A percentile compares a stretch with the other conserved stretches of the same genome.
phyloP scores from a whole-genome alignment of 2,888 invertebrate species.

The Cistogaster globosa region DNA sequence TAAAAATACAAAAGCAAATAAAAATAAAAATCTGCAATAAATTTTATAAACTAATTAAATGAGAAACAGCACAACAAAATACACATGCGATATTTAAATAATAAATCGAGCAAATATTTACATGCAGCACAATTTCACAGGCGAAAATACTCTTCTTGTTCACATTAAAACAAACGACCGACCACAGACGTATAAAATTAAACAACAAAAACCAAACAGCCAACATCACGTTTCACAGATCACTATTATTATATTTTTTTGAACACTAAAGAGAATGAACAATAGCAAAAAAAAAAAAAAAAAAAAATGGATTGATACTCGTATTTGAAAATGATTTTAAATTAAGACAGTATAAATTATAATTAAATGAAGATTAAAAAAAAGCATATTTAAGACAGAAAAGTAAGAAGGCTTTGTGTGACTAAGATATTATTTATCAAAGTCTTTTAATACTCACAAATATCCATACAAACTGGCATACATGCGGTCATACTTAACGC shows the following conservation, averaged over 20 bases:
- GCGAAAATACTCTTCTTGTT: background rate
- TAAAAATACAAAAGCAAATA: background rate
- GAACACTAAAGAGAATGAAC: background rate
- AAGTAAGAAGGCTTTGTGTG: too few relatives aligned
- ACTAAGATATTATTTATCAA: too few relatives aligned
- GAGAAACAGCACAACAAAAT: background rate
- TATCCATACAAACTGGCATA: too few relatives aligned
- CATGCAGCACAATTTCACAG: background rate
- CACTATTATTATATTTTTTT: constrained; percentile 14
- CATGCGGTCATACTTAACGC: too few relatives aligned
- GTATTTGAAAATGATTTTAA: too few relatives aligned
- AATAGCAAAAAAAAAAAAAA: background rate
- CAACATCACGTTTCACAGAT: constrained; percentile 22
- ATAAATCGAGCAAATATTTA: background rate
- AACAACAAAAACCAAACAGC: background rate
- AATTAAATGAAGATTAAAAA: too few relatives aligned
- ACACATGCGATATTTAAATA: background rate
- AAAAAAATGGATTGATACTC: too few relatives aligned
- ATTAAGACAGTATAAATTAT: too few relatives aligned
- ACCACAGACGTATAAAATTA: background rate
- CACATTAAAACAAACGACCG: background rate
- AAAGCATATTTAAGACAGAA: too few relatives aligned
- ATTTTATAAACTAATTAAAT: constrained; percentile 24
- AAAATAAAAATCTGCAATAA: background rate
- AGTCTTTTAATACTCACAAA: too few relatives aligned